Evolutionary conservation across 2,797 vertebrate genomes (phyloP), one percentile per base, ranked within the genome.

Genomic region (Sandelia bainsii): DNA sequence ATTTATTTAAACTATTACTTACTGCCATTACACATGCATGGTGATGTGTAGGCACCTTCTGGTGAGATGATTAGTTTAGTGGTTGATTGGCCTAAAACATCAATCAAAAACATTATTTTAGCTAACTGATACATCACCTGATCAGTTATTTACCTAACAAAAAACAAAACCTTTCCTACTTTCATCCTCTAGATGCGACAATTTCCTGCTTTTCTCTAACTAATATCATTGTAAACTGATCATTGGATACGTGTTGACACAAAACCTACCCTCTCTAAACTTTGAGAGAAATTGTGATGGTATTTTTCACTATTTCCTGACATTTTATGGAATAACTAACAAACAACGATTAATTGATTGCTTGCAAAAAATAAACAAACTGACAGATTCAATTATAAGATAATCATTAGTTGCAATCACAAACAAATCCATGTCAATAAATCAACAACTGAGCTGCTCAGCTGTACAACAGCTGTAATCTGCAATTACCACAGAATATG

Each of bases 401-500:
- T 63, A 40, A 8, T 1, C 0, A 62, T 13, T 17, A 62, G n/a
- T 22, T 19, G 25, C 19, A 1, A 3, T 13, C 7, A 14, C 11
- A 20, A 46, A 51, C 19, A 62, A 61, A 59, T 25, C 49, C 27
- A 7, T 10, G n/a, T 25, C 32, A 57, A 61, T 44, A 50, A 66
- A 49, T 69, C 56, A 44, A 14, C 51, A 52, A 40, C 16, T 19
- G 17, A 14, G 22, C 34, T 22, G 56, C 70, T 49, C 48, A 34
- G 32, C 8, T 34, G 32, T 9, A 34, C 32, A 9, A 32, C 77
- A 69, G 46, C 69, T 65, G 60, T 63, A 76, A 79, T 81, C 72
- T 77, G 58, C 42, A 73, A 48, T 69, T 48, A 69, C 59, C 63
- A 46, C 34, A n/a, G 37, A 53, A 64, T 39, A 44, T 50, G 19